Conservation (phyloP, 2,888 invertebrate genomes). For the Alentia gelatinosa region DNA sequence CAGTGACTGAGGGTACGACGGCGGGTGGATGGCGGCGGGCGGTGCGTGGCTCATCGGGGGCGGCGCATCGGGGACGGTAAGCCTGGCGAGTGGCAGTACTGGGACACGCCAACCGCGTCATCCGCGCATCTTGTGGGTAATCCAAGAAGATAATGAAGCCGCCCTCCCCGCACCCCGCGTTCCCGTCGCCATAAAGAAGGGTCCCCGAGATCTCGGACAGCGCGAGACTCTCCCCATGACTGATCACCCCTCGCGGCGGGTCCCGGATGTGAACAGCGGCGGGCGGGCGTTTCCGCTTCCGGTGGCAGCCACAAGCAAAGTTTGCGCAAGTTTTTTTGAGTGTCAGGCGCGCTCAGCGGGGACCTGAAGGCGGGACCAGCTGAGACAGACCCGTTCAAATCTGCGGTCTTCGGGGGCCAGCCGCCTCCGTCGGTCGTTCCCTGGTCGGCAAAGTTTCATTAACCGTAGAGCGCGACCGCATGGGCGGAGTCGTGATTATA, state of each 20-base stretch:
- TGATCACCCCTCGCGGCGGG: constrained; percentile 13
- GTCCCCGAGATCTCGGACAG: constrained; percentile 32
- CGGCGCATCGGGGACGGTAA: neutral
- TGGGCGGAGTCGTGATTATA: constrained; percentile 51
- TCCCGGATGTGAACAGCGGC: constrained; percentile 38
- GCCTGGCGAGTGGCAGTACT: neutral
- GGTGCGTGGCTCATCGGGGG: neutral
- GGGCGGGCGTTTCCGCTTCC: neutral
- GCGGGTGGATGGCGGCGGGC: neutral
- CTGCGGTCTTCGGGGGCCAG: neutral
- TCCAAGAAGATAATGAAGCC: constrained; percentile 50
- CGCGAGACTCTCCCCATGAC: constrained; percentile 11
- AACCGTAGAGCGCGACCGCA: constrained; percentile 43
- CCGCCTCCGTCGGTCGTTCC: neutral
- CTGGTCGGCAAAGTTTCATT: constrained; percentile 40
- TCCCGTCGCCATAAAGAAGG: neutral
- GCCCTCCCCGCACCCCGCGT: neutral
- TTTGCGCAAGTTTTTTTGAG: neutral
- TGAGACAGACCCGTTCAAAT: constrained; percentile 20
- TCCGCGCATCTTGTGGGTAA: constrained; percentile 41
- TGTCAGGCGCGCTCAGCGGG: neutral
- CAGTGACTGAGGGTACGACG: neutral
- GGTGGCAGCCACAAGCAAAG: constrained; percentile 11
- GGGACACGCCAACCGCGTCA: neutral
- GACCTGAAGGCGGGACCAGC: neutral